Base-by-base conservation (phyloP, 2,888 invertebrate species). In the Melinopterus prodromus region DNA sequence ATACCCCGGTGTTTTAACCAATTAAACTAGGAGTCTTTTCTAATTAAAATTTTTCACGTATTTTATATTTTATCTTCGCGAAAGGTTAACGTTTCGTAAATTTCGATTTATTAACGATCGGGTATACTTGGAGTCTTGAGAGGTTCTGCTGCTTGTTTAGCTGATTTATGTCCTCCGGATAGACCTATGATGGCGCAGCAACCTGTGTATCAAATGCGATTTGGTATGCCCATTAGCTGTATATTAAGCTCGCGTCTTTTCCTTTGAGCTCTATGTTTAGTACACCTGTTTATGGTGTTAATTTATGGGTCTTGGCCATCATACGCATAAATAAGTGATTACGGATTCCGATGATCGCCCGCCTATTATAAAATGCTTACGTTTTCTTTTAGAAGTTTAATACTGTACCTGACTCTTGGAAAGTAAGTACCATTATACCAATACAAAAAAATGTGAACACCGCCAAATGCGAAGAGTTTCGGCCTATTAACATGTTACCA, bases 201-300 rank as follows among this genome's bases (percentile, higher is more conserved):
- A 53, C 53, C 53, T 53, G 53, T 53, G 53, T 53, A 53, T 53
- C 53, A 53, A 53, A 53, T 53, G 53, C 53, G 53, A 53, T 53
- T 53, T 53, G 53, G 53, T 53, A 53, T 53, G 53, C 53, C 53
- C 12, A 53, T 53, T 53, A 53, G 5, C 53, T 53, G 53, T 53
- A 26, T 53, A 53, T 53, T 53, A 53, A 12, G 53, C 12, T 53
- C 12, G 12, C 5, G 53, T 12, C 53, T 53, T 12, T 53, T 7
- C 9, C 53, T 53, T 53, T 9, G 12, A 53, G 53, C 7, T 53
- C 9, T 53, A 12, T 53, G 53, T 53, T 53, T 53, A 53, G 53
- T 53, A 53, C 53, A 53, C 9, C 53, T 53, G 53, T 7, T 53
- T 53, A 12, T 53, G 5, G 7, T 53, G 12, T 7, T 53, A 53